Evolutionary conservation across 2,888 invertebrate genomes (phyloP).

Genomic region (Saturnia japonica): DNA sequence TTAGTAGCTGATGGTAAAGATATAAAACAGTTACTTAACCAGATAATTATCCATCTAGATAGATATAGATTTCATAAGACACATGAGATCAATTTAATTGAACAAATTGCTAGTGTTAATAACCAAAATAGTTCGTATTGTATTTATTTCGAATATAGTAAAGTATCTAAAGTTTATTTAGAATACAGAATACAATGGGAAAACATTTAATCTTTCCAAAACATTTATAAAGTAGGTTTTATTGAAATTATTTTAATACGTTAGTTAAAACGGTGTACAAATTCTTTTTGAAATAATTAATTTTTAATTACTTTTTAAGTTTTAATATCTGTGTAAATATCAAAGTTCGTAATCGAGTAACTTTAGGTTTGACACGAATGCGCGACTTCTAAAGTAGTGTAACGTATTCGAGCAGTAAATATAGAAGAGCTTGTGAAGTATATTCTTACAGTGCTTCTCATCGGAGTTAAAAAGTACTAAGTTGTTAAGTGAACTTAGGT

Average conservation of each 20-base stretch:
- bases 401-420: background rate
- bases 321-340: background rate
- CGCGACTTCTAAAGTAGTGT: background rate
- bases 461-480: background rate
- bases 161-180: too few relatives aligned
- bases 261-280: background rate
- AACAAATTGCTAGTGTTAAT: too few relatives aligned
- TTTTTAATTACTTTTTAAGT: background rate
- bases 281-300: background rate
- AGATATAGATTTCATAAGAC: too few relatives aligned
- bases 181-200: too few relatives aligned
- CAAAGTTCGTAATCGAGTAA: background rate
- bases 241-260: background rate
- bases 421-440: background rate
- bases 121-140: too few relatives aligned
- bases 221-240: too few relatives aligned
- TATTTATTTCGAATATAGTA: too few relatives aligned
- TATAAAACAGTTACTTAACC: too few relatives aligned
- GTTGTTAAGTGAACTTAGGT: conserved; percentile 2
- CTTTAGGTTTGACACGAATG: background rate
- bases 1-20: too few relatives aligned
- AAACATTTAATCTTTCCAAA: too few relatives aligned
- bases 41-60: too few relatives aligned
- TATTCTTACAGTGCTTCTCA: background rate
- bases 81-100: too few relatives aligned